phyloP scores from a whole-genome alignment of 2,113 vertebrate genomes.

The Triplophysa rosa region DNA sequence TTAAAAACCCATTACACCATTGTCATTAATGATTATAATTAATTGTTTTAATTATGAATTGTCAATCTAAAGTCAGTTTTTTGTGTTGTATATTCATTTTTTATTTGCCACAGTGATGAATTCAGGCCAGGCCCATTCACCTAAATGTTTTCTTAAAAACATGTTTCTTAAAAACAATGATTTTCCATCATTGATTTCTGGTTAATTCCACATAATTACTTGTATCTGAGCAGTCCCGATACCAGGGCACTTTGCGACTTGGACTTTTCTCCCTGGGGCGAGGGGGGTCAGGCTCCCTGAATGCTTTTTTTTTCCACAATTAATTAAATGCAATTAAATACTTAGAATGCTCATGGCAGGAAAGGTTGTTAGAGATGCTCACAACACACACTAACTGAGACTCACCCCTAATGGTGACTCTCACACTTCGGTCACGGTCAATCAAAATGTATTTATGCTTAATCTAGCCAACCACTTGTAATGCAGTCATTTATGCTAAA shows the following conservation, averaged over 20 bases:
- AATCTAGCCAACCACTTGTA: slow-evolving; percentile 40
- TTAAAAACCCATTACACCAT: too few species aligned
- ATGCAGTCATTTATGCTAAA: slow-evolving; percentile 44
- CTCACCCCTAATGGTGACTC: background rate
- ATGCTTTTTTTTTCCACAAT: slow-evolving; percentile 43
- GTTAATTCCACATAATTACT: slow-evolving; percentile 62
- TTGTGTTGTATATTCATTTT: too few species aligned
- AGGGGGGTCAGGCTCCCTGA: slow-evolving; percentile 15
- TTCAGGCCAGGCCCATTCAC: slow-evolving; percentile 29
- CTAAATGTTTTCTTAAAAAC: slow-evolving; percentile 39
- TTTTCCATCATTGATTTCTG: slow-evolving; percentile 57
- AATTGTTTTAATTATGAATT: too few species aligned
- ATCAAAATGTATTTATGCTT: slow-evolving; percentile 39
- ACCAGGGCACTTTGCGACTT: slow-evolving; percentile 37
- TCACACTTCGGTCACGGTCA: slow-evolving; percentile 16
- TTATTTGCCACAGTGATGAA: background rate
- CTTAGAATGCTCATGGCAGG: slow-evolving; percentile 24
- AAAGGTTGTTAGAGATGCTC: background rate
- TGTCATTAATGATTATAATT: too few species aligned
- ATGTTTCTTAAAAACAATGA: slow-evolving; percentile 34
- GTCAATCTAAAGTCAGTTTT: too few species aligned
- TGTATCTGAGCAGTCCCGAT: slow-evolving; percentile 52
- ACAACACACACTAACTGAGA: slow-evolving; percentile 8
- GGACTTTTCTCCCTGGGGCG: background rate
- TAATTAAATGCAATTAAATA: slow-evolving; percentile 57